Base-by-base conservation (phyloP, 2,113 vertebrate genomes). In the Forbesichthys papilliferus region DNA sequence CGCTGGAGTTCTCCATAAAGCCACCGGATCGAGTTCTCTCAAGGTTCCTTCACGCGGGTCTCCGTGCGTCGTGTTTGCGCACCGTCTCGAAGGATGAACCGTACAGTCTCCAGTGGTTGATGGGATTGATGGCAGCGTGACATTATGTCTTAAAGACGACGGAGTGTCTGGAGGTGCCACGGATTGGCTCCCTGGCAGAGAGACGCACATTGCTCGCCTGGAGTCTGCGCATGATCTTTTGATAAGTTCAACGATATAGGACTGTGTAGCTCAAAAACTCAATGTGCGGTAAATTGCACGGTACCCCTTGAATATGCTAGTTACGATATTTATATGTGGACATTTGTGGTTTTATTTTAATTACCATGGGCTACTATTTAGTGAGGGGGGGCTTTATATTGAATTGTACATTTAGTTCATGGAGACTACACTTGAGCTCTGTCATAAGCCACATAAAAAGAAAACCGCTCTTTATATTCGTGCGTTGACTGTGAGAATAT, bases 1-100 rank as follows among this genome's bases (percentile, higher is more conserved):
- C 58, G 66, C 83, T 90, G 68, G 86, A 79, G 75, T 84, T 89
- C 48, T 90, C 88, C 92, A 93, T 94, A 61, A 75, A 74, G 69
- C 83, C 83, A 82, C 81, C 78, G 55, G 73, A 61, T 51, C 16
- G 57, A 71, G 27, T 64, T 73, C 72, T 60, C 68, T 27, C 64
- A 65, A 52, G 16, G 59, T 55, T 51, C 76, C 36, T 62, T 69
- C 48, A 59, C 69, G 53, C n/a, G 48, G 36, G 64, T 68, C 73
- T 42, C 67, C 62, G 82, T 75, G 87, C 79, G 58, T 59, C 68
- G 73, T 69, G 60, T 42, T 42, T 13, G 79, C 72, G 66, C 73
- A 10, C 73, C 55, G 66, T 80, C 75, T 73, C 82, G 74, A 78
- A 68, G 65, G 11, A 80, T 66, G 67, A 34, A 12, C 59, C 12